Conservation (phyloP, 30 jellyfish, hydroid and myxozoan species). For the Haliclystus octoradiatus region DNA sequence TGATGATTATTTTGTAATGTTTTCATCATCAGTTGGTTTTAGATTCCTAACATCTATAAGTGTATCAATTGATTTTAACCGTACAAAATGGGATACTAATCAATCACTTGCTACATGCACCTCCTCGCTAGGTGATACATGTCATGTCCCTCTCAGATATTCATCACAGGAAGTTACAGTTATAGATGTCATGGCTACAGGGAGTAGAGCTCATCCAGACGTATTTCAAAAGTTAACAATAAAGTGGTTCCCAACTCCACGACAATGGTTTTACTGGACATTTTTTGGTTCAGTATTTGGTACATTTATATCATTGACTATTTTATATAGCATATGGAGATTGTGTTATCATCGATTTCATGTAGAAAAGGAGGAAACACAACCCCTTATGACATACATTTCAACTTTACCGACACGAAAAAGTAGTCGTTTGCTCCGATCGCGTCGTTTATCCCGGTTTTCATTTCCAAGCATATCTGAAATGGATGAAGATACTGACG, state of each 20-base stretch:
- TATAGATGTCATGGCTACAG: slow-evolving; percentile 13
- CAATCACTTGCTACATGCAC: neutral
- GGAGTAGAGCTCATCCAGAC: slow-evolving; percentile 4
- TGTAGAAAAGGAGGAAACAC: neutral
- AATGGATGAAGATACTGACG: neutral
- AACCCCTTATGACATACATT: neutral
- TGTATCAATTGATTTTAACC: slow-evolving; percentile 25
- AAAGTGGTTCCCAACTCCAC: slow-evolving; percentile 26
- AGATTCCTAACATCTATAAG: slow-evolving; percentile 52
- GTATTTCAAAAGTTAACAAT: slow-evolving; percentile 26
- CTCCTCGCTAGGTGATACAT: slow-evolving; percentile 5
- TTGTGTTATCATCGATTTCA: slow-evolving; percentile 10
- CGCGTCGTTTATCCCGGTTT: neutral
- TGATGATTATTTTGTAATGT: slow-evolving; percentile 37
- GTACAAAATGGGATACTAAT: slow-evolving; percentile 15
- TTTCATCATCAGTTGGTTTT: slow-evolving; percentile 94
- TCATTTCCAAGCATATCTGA: neutral
- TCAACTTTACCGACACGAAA: neutral
- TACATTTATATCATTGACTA: slow-evolving; percentile 16
- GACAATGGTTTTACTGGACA: slow-evolving; percentile 26
- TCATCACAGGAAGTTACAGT: slow-evolving; percentile 40
- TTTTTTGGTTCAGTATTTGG: slow-evolving; percentile 56
- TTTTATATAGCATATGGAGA: slow-evolving; percentile 42
- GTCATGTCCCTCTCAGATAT: slow-evolving; percentile 34
- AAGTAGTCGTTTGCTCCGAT: neutral